Evolutionary conservation across 2,113 vertebrate genomes (phyloP).

Genomic region (Felis catus): DNA sequence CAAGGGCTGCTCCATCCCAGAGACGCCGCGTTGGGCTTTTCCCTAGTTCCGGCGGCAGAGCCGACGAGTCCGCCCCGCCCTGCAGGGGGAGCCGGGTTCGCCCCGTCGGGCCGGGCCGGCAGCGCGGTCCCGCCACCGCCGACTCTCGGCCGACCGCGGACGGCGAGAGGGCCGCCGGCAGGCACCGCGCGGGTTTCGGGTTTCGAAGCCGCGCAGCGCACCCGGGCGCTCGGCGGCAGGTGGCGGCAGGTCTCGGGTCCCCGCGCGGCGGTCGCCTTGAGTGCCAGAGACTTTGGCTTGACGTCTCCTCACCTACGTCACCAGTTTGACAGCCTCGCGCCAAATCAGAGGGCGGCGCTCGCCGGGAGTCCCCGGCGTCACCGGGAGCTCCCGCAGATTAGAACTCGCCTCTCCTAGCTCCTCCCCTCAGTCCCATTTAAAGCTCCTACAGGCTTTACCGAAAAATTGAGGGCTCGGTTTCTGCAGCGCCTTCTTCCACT

Average conservation of each 20-base stretch:
- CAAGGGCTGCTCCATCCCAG: background rate
- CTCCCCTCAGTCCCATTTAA: constrained; percentile 83
- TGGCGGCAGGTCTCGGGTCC: constrained; percentile 45
- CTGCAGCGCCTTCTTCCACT: constrained; percentile 77
- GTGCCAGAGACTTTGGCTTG: constrained; percentile 75
- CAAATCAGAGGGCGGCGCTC: constrained; percentile 86
- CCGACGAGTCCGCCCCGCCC: background rate
- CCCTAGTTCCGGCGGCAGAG: background rate
- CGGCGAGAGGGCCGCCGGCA: background rate
- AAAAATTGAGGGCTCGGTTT: constrained; percentile 76
- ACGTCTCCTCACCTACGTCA: constrained; percentile 83
- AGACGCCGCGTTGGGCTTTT: background rate
- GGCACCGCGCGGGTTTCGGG: background rate
- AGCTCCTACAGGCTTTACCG: constrained; percentile 84
- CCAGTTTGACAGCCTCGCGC: constrained; percentile 86
- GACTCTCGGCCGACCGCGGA: background rate
- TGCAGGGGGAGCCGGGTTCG: background rate
- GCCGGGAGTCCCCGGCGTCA: constrained; percentile 79
- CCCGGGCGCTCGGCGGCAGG: background rate
- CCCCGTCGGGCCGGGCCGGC: fast-evolving
- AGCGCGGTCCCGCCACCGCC: background rate
- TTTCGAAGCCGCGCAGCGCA: background rate
- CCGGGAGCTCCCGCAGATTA: constrained; percentile 83
- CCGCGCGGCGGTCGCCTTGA: constrained; percentile 45
- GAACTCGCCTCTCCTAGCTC: constrained; percentile 85